These are phyloP conservation scores for Hirudo medicinalis DNA, from an alignment of 1,140 invertebrate species.

Conservation along the genomic window DNA sequence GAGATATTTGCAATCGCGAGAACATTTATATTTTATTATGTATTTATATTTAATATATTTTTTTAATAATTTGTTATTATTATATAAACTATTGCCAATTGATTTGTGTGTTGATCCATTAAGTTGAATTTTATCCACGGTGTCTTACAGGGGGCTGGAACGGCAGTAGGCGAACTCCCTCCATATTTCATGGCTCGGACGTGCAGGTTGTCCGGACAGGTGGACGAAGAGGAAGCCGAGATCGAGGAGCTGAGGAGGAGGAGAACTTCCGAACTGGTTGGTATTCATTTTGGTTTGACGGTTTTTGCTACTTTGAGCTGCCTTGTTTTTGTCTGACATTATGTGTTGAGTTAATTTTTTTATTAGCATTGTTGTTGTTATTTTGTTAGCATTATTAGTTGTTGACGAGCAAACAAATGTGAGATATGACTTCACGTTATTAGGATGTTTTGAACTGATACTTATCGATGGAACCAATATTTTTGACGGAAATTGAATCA, in stretches of 20 bases:
- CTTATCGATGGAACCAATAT: too few relatives aligned
- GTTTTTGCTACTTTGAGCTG: too few relatives aligned
- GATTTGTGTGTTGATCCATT: background rate
- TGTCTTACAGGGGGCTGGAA: slow-evolving; percentile 60
- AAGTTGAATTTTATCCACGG: background rate
- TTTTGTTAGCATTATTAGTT: too few relatives aligned
- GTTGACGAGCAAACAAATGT: too few relatives aligned
- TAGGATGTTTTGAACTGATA: too few relatives aligned
- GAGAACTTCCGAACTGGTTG: too few relatives aligned
- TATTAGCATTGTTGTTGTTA: too few relatives aligned
- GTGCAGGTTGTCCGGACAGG: slow-evolving; percentile 60
- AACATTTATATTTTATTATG: background rate
- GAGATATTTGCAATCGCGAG: background rate
- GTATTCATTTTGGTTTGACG: too few relatives aligned
- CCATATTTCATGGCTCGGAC: slow-evolving; percentile 94
- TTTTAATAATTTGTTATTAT: background rate
- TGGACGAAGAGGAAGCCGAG: slow-evolving; percentile 61
- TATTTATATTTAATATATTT: background rate
- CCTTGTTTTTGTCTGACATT: too few relatives aligned
- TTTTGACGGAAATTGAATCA: too few relatives aligned
- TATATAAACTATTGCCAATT: background rate
- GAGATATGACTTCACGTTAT: too few relatives aligned
- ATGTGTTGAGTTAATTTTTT: too few relatives aligned
- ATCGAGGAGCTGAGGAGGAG: slow-evolving; percentile 45
- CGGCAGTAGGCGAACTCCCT: slow-evolving; percentile 88